Base-by-base conservation (phyloP, 2,797 vertebrate genomes). In the Neopelma chrysocephalum region DNA sequence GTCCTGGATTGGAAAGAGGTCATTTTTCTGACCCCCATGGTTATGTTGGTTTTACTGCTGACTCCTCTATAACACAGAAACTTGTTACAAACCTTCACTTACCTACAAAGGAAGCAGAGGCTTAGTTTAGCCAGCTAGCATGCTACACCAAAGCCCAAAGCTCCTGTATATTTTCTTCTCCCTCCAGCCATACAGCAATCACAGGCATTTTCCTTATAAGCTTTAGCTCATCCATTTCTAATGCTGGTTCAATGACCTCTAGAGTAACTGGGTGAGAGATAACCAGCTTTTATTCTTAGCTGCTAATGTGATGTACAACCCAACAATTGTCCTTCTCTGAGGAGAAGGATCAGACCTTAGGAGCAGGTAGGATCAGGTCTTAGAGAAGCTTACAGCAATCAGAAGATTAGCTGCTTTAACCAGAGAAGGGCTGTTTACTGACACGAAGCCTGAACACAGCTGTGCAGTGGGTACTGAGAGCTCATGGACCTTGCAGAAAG, bases 261-360 rank as follows among this genome's bases (percentile, higher is more conserved):
- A 32, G 66, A 80, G 54, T 66, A 95, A 89, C 71, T 38, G 47
- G 21, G 51, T 66, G 83, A 95, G 77, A 93, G 81, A 92, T 77
- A 95, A 90, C 75, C 73, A 94, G 86, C 83, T 96, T 96, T 93
- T 93, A 84, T 92, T 92, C 75, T 78, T 73, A 57, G 36, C 86
- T 82, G 56, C 51, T 94, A 93, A 89, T 56, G 23, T 70, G 70
- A 84, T 73, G 83, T 70, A 53, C 51, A 69, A n/a, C n/a, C 65
- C 70, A 90, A 53, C 77, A 93, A 88, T 43, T 89, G 86, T 78
- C 60, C 83, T 96, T 94, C 78, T 93, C 81, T 71, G 82, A 73
- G 73, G 77, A 75, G 73, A 82, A 94, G 75, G 61, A 93, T 94
- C 84, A 93, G 78, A 27, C 87, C 79, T 91, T 80, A 73, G 89